Base-by-base conservation (phyloP, 2,888 invertebrate genomes). In the Bombylius discolor region DNA sequence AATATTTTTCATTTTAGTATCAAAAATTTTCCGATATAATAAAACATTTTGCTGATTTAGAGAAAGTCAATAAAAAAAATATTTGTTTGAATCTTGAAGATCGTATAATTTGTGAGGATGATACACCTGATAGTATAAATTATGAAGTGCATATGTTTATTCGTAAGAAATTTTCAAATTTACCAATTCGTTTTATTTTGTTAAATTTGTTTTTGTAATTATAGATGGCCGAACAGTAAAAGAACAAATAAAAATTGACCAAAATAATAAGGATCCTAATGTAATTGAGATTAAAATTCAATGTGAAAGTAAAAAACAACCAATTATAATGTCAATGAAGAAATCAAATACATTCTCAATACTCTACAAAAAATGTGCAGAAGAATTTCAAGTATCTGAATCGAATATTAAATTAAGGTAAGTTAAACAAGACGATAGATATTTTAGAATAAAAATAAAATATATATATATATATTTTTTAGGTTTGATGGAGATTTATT, bases 401-500 rank as follows among this genome's bases (percentile, higher is more conserved):
- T 61, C 63, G 14, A 48, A 34, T 0, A 55, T 58, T 11, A 55
- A 52, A 14, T 36, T 58, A 3, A 55, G 44, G 53, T 56, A 49
- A 36, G 9, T 4, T 36, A 36, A 36, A 9, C 36, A 36, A 36
- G 1, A 36, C 6, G 6, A 36, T 23, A 23, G 12, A 23, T 7
- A 23, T n/a, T 48, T 13, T 23, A 42, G 5, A 33, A 5, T 42
- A 11, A 11, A 42, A 11, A 42, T 4, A 42, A 11, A 11, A 42
- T 42, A 11, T 42, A 11, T 34, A n/a, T 5, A n/a, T 47, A 11
- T 47, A 1, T 23, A 23, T 23, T 47, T 47, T 58, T 14, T 53
- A 70, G 70, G 47, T 71, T 71, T 59, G 71, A 71, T 61, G 71
- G 71, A 14, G 71, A 71, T 11, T 45, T 62, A 1, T 56, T 71